Evolutionary conservation across 23 tunicate species (phyloP).

Genomic region (Ciona savignyi): DNA sequence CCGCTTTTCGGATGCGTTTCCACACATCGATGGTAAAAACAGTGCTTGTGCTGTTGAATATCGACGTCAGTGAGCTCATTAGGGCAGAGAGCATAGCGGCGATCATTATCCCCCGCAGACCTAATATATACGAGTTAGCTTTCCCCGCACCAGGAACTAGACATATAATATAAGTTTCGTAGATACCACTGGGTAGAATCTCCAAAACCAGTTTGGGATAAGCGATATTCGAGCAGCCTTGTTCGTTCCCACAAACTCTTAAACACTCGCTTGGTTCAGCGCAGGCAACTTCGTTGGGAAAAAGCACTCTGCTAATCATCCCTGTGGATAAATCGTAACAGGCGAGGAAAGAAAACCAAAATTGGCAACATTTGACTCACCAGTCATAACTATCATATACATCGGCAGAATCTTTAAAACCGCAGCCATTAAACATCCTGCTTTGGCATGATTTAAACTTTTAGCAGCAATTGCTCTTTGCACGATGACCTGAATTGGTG

Average conservation of each 20-base stretch:
- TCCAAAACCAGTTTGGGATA: constrained; percentile 82
- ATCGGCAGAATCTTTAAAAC: constrained; percentile 50
- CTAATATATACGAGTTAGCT: no score
- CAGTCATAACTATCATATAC: constrained; percentile 86
- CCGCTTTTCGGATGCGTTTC: constrained; percentile 58
- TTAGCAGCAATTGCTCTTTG: constrained; percentile 67
- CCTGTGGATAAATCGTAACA: no score
- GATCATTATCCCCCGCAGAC: constrained; percentile 64
- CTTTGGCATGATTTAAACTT: constrained; percentile 46
- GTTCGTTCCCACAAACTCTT: constrained; percentile 43
- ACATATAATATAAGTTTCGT: no score
- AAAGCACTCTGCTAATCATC: constrained; percentile 49
- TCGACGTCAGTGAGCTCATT: constrained; percentile 80
- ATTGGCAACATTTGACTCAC: no score
- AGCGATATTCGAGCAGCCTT: constrained; percentile 85
- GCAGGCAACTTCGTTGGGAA: constrained; percentile 84
- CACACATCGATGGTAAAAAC: constrained; percentile 78
- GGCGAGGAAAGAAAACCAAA: no score
- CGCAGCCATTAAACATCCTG: constrained; percentile 60
- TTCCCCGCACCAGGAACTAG: no score
- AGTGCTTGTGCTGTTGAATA: constrained; percentile 69
- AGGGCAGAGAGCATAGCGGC: constrained; percentile 77
- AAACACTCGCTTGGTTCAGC: constrained; percentile 38
- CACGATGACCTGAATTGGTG: constrained; percentile 68
- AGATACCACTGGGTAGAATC: constrained; percentile 73